Conservation (phyloP, 2,888 invertebrate species). For the Perdita meconis region DNA sequence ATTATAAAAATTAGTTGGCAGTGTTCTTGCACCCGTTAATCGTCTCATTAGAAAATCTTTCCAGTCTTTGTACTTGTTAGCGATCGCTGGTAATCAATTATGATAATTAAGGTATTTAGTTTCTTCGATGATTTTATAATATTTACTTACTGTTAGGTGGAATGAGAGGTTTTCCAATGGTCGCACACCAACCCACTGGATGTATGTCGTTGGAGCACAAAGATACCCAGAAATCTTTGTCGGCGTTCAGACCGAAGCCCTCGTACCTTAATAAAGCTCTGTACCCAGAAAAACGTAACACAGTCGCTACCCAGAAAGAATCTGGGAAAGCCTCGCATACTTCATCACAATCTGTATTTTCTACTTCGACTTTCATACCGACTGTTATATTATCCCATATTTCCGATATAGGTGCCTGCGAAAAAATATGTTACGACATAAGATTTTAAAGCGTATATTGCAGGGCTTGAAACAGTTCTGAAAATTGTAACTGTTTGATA, state of each 20-base stretch:
- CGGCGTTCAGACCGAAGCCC: constrained; percentile 94
- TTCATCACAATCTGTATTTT: constrained; percentile 94
- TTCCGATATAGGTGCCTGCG: constrained; percentile 94
- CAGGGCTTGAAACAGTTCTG: too few relatives aligned
- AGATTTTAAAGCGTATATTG: neutral
- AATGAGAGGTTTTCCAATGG: constrained; percentile 96
- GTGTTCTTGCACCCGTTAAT: constrained; percentile 96
- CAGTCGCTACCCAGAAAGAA: constrained; percentile 98
- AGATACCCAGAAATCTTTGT: constrained; percentile 98
- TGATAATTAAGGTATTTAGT: neutral
- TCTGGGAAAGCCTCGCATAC: constrained; percentile 91
- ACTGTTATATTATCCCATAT: constrained; percentile 96
- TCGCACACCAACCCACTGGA: constrained; percentile 99
- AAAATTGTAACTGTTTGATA: too few relatives aligned
- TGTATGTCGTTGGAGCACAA: constrained; percentile 97
- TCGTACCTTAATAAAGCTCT: constrained; percentile 94
- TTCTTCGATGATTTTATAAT: neutral
- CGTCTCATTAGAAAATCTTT: constrained; percentile 96
- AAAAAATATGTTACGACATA: constrained; percentile 8
- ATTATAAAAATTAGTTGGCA: constrained; percentile 96
- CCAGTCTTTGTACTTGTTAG: constrained; percentile 97
- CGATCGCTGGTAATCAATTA: constrained; percentile 87
- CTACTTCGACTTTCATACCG: constrained; percentile 96
- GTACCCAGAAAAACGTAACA: constrained; percentile 95
- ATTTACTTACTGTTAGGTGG: constrained; percentile 91